Evolutionary conservation across 2,797 vertebrate genomes (phyloP), one percentile per base, ranked within the genome.

Genomic region (Apogon talboti): DNA sequence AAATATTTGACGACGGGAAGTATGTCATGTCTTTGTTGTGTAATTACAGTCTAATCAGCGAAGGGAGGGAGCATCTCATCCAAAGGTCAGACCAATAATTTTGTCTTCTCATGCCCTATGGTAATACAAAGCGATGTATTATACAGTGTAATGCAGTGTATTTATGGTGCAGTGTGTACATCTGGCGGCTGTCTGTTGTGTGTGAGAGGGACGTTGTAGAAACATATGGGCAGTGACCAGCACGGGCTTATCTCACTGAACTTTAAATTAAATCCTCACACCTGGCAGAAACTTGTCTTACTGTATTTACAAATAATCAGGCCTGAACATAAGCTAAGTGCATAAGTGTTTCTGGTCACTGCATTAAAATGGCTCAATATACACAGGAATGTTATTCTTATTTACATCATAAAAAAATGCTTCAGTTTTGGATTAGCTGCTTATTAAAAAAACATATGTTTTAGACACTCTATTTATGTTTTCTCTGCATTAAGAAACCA

Each of bases 251-350:
- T 79, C 74, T 78, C 74, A 66, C 71, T 84, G 60, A 85, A 78
- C 68, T 82, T 86, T 83, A 83, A 87, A 80, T 87, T 8, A 79
- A 76, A 82, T 67, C 48, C 66, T 59, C 80, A 79, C 78, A 82
- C 67, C 78, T 84, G 74, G 70, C 50, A 65, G 43, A 60, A 42
- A 43, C 16, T 38, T 21, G 40, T 66, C 67, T 47, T 41, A 24
- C 18, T 59, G 59, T 59, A 41, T 41, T 53, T 48, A 42, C 18
- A 57, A 48, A 45, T 16, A 71, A n/a, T 61, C n/a, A 15, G 38
- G 50, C 33, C 35, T 53, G 16, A 35, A 30, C 21, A 40, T 43
- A 11, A 6, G 19, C 40, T 56, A 43, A 28, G 24, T 28, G 24
- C 6, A 28, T 28, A 28, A 5, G 15, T 56, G 9, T 30, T 24